Evolutionary conservation across 2,888 invertebrate genomes (phyloP).

Genomic region (Seira musarum): DNA sequence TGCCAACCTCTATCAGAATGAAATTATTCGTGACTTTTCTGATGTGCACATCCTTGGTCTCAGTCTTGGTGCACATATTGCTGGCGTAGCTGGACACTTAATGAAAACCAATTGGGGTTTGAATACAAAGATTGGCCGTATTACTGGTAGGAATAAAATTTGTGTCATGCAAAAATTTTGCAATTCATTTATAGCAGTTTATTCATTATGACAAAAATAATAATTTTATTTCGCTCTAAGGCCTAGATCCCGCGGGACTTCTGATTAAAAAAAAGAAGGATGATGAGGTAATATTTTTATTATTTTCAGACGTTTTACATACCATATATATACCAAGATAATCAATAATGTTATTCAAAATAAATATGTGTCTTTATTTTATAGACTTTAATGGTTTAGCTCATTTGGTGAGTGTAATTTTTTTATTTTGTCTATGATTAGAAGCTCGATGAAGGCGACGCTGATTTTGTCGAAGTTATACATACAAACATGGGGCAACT

Average conservation of each 20-base stretch:
- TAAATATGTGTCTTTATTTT: too few relatives aligned
- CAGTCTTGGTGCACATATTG: constrained; percentile 59
- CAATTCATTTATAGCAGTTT: neutral
- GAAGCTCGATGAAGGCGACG: constrained; percentile 59
- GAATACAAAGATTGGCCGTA: constrained; percentile 58
- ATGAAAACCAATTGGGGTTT: constrained; percentile 55
- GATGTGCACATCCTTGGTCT: constrained; percentile 60
- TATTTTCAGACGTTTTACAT: too few relatives aligned
- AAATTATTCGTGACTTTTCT: constrained; percentile 50
- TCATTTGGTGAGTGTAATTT: too few relatives aligned
- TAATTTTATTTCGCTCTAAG: too few relatives aligned
- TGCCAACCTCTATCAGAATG: constrained; percentile 53
- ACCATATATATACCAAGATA: too few relatives aligned
- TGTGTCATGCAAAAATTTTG: neutral
- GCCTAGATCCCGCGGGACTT: constrained; percentile 62
- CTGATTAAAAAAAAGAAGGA: constrained; percentile 49
- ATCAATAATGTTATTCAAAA: too few relatives aligned
- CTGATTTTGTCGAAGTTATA: constrained; percentile 63
- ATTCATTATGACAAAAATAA: neutral
- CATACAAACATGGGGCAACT: constrained; percentile 64
- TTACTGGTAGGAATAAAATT: constrained; percentile 54
- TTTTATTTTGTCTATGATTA: too few relatives aligned
- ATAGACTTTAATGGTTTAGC: too few relatives aligned
- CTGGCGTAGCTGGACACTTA: constrained; percentile 54
- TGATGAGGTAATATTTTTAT: too few relatives aligned